Evolutionary conservation across 2,113 vertebrate species (phyloP).

Genomic region (Rallus limicola): DNA sequence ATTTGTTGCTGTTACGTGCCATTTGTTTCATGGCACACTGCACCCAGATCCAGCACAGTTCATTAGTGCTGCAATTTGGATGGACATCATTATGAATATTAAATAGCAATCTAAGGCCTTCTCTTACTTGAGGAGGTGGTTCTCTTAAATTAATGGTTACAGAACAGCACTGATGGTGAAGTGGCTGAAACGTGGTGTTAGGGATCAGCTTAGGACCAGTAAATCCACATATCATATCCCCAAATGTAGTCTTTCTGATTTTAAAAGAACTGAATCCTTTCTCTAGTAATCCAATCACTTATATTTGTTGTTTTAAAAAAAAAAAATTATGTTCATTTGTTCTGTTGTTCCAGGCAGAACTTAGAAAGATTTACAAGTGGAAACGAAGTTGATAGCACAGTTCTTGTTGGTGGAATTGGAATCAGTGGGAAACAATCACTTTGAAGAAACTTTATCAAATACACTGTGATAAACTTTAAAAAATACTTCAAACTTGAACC

Average conservation of each 20-base stretch:
- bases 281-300: not conserved
- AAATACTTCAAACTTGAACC: not conserved
- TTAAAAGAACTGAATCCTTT: not conserved
- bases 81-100: not conserved
- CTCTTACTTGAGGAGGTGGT: not conserved
- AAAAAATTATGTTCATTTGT: not conserved
- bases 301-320: not conserved
- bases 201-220: not conserved
- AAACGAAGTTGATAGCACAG: constrained; percentile 72
- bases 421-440: constrained; percentile 83
- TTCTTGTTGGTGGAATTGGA: constrained; percentile 84
- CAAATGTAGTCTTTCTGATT: not conserved
- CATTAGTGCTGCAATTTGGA: not conserved
- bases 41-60: not conserved
- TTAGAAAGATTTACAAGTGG: constrained; percentile 66
- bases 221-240: not conserved
- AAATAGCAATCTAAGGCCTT: not conserved
- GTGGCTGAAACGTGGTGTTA: not conserved
- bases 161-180: not conserved
- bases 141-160: not conserved
- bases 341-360: constrained; percentile 61
- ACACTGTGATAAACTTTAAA: constrained; percentile 77
- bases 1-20: not conserved
- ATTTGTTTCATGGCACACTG: not conserved
- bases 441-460: constrained; percentile 81